Base-by-base conservation (phyloP, 2,113 vertebrate genomes). In the Pachycephala philippinensis region DNA sequence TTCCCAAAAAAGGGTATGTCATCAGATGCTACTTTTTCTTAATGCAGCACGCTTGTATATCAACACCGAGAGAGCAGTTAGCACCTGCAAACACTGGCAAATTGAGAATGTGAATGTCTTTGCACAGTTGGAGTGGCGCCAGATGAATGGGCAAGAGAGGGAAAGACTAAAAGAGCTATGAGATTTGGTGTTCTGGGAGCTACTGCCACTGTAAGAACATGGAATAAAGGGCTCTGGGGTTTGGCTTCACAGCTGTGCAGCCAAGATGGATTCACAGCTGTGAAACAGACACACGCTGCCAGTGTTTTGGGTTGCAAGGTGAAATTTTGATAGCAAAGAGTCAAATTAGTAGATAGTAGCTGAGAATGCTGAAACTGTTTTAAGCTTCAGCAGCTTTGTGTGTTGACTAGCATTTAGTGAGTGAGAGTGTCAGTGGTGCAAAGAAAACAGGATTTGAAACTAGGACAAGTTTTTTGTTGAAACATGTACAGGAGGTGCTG, bases 381-480 rank as follows among this genome's bases (percentile, higher is more conserved):
- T 61, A 89, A 87, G 10, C 23, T 85, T n/a, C 37, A 89, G 40
- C n/a, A 89, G 22, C 44, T 89, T 91, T 82, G 40, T 68, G n/a
- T 84, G 33, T 94, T 24, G 9, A 27, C n/a, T 91, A 49, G 49
- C 59, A 45, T 87, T 92, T 83, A 80, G 64, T 35, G 66, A 90
- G 79, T 69, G 84, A 93, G 89, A 84, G 70, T 72, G 56, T 92
- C 44, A 37, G 88, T 64, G 52, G 47, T 86, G 69, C 80, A 71
- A 92, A 93, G 82, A 86, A 95, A 97, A 94, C 90, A 95, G 92
- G 92, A 95, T 95, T 94, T 94, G 90, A 95, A 97, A 95, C 47
- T 94, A 94, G 96, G 68, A 84, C 79, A 63, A 39, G 20, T 23
- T 60, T 94, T 94, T 90, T 81, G 40, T 81, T 81, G 84, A 71